Evolutionary conservation across 1,140 invertebrate species (phyloP), one percentile per base, ranked within the genome.

Genomic region (Microplitis mediator): DNA sequence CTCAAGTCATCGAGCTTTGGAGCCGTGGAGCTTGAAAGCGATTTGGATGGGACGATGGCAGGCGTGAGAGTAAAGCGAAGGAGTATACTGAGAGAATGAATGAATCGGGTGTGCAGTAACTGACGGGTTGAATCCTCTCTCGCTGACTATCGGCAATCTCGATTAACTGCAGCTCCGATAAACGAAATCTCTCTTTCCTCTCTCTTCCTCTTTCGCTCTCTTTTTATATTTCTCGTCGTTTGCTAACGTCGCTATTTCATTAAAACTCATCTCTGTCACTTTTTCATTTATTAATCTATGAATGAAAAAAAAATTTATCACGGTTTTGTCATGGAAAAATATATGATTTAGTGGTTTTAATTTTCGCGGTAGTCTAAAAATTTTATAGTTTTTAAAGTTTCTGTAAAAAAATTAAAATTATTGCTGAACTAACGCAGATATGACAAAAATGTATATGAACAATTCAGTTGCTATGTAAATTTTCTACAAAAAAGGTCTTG

Each of bases 61-160:
- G 39, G 62, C 34, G 60, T 23, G 32, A 61, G 60, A 56, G 52
- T n/a, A 34, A 51, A 34, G 31, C 31, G 50, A 67, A 35, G 23
- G 60, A 23, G 60, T 32, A 23, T 61, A 32, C 60, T 8, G 5
- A 36, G 16, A 61, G 61, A 54, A 65, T 71, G 63, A 72, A 72
- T 72, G 70, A 72, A 72, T 72, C 51, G 62, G 66, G 67, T 56
- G 52, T 60, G 62, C 63, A 66, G 69, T 71, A 50, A 65, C 63
- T 34, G 65, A 56, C 65, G 61, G 50, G 34, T 35, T 14, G 35
- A 71, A 71, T 64, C 62, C 54, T 45, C 14, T 58, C 54, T 50
- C 62, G 35, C 14, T 72, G 62, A 66, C 70, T 72, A 72, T 72
- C 63, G 63, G 31, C 70, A 72, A 72, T 72, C 70, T 72, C 70